These are phyloP conservation scores for Sporophila hypoxantha DNA, from an alignment of 2,113 vertebrate genomes.

Conservation along the genomic window DNA sequence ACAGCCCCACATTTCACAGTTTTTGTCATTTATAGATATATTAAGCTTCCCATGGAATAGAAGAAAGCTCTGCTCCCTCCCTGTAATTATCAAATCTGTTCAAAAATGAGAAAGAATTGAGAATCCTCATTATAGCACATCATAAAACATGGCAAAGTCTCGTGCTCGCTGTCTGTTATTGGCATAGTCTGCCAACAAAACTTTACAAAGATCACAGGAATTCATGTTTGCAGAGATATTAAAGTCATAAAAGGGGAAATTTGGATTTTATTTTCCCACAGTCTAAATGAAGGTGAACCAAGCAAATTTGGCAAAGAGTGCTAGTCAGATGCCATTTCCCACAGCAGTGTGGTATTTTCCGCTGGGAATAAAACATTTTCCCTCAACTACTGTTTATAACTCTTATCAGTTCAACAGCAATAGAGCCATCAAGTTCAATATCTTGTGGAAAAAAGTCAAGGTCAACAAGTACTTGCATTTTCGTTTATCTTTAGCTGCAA, in stretches of 20 bases:
- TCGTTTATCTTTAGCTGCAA: conserved; percentile 78
- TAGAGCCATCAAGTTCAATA: conserved; percentile 84
- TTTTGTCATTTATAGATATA: neutral
- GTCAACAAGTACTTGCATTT: conserved; percentile 82
- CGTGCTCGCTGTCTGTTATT: neutral
- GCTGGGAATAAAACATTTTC: conserved; percentile 90
- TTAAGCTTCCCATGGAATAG: neutral
- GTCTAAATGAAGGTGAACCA: conserved; percentile 71
- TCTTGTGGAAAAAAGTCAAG: conserved; percentile 78
- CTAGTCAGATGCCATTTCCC: conserved; percentile 75
- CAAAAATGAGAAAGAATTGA: conserved; percentile 49
- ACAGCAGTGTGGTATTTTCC: conserved; percentile 74
- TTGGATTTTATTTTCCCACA: conserved; percentile 72
- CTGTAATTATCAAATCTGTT: conserved; percentile 61
- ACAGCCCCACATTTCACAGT: neutral
- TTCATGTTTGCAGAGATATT: conserved; percentile 48
- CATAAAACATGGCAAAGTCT: conserved; percentile 41
- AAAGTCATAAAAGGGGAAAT: conserved; percentile 61
- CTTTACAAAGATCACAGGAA: conserved; percentile 43
- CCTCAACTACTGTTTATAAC: conserved; percentile 80
- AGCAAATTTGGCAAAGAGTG: conserved; percentile 67
- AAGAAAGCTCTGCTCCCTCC: conserved; percentile 30
- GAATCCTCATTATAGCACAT: conserved; percentile 51
- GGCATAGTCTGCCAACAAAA: conserved; percentile 22
- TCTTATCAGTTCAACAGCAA: conserved; percentile 82